Base-by-base conservation (phyloP, 2,888 invertebrate species). In the Hylaea fasciaria region DNA sequence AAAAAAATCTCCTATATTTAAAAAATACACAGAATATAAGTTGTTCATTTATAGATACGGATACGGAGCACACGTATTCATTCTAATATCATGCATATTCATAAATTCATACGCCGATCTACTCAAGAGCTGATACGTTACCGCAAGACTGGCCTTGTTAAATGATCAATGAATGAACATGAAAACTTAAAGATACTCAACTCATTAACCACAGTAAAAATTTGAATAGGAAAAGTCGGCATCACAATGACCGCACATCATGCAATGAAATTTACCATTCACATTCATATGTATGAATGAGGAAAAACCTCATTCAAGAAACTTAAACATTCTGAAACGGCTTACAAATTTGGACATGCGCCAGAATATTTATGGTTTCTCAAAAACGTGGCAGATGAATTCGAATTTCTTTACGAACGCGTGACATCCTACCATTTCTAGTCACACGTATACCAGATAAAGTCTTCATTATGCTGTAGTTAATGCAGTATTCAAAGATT, bases 271-370 rank as follows among this genome's bases (percentile, higher is more conserved):
- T 56, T 28, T 45, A 45, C 43, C 41, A 43, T 46, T 56, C 32
- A 41, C 64, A 60, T 50, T 55, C 54, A 60, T 52, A 56, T 56
- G 51, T 61, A 61, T 61, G 52, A 62, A 57, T 62, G 61, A 61
- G 56, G 52, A 52, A 51, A 55, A 51, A 47, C 47, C 56, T 57
- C 61, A 62, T 62, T 62, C 56, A 62, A 60, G 47, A 59, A 59
- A 54, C 47, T 61, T 48, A 41, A 48, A 56, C 43, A 61, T 56
- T 48, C 56, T 57, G 47, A 50, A 54, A 50, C 51, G 51, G 32
- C 43, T 50, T 35, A 51, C 61, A 37, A 57, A 48, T 52, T 57
- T 62, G 61, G 61, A 53, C 51, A 48, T 48, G 56, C 51, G 61
- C 61, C 61, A 62, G 56, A 48, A 52, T 55, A 48, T 52, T 56